Base-by-base conservation (phyloP, 2,888 invertebrate genomes). In the Cryptocephalus moraei region DNA sequence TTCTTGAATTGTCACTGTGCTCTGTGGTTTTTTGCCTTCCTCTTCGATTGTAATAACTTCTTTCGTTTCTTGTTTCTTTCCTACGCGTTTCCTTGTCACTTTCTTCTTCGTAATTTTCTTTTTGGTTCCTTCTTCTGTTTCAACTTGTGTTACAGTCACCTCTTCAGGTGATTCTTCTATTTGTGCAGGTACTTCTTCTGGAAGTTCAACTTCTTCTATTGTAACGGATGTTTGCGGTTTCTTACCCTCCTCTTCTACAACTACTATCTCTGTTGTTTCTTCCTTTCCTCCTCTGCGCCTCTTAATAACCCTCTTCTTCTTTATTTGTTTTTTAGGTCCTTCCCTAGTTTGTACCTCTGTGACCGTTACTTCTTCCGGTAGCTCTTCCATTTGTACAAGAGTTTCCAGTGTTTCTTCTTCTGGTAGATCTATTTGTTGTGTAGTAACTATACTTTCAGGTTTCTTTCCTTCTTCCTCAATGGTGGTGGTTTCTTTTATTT, bases 21-120 rank as follows among this genome's bases (percentile, higher is more conserved):
- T 67, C 38, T 69, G 59, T 0, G 75, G 75, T 45, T 70, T 62
- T 47, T 67, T 62, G 14, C 70, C 71, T 46, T 73, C 72, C 57
- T 71, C 66, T 57, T 62, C 59, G 9, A 61, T 51, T 32, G 59
- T 62, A 8, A 57, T 49, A 33, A 60, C 56, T 50, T 61, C 49
- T 39, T 62, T 53, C 41, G 47, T 38, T 57, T 74, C 72, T 41
- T 71, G 65, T 54, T 63, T 68, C 40, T 62, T 56, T 47, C 65
- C 71, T 52, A 57, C 69, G 6, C 66, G 68, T 53, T 73, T 73
- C 47, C 66, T 73, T 40, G 72, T 68, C 0, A 67, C 55, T 36
- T 72, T 64, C 41, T 67, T 73, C 36, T 69, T 72, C 6, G 68
- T 60, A 33, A 65, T 39, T 61, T 45, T 72, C 65, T 62, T 72